These are phyloP conservation scores for Ophioninae sp. DNA, from an alignment of 2,888 invertebrate genomes.

Conservation along the genomic window DNA sequence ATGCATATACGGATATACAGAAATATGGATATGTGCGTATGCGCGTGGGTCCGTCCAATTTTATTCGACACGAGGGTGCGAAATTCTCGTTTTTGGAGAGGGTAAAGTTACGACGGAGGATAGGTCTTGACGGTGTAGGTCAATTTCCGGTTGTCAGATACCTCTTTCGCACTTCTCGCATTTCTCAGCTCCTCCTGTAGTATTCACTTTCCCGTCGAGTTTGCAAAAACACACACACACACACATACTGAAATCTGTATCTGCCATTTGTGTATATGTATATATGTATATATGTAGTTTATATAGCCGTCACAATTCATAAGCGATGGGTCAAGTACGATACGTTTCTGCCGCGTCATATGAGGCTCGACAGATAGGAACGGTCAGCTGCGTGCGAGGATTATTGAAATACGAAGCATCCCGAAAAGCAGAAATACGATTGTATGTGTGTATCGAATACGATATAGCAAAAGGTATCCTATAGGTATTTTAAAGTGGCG, in stretches of 20 bases:
- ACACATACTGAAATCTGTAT: not conserved
- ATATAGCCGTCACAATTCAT: slow-evolving; percentile 41
- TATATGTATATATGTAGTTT: slow-evolving; percentile 3
- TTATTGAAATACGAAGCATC: slow-evolving; percentile 21
- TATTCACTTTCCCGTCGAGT: slow-evolving; percentile 27
- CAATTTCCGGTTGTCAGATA: slow-evolving; percentile 60
- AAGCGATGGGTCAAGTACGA: slow-evolving; percentile 42
- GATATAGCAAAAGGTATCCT: not conserved
- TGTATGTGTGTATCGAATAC: slow-evolving; percentile 8
- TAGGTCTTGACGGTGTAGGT: slow-evolving; percentile 40
- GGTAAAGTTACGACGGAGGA: not conserved
- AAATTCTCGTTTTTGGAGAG: slow-evolving; percentile 1
- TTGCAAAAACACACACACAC: slow-evolving; percentile 4
- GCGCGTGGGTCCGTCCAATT: not conserved
- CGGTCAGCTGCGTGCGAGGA: slow-evolving; percentile 1
- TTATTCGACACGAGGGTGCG: slow-evolving; percentile 12
- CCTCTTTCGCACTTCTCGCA: slow-evolving; percentile 52
- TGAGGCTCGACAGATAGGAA: slow-evolving; percentile 17
- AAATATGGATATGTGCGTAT: not conserved
- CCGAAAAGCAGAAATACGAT: not conserved
- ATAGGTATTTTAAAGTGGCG: slow-evolving; percentile 1
- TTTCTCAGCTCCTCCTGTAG: slow-evolving; percentile 17
- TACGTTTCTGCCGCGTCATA: slow-evolving; percentile 43
- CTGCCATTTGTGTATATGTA: not conserved
- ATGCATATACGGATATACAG: not conserved